Base-by-base conservation (phyloP, 2,113 vertebrate species). In the Fregata magnificens region DNA sequence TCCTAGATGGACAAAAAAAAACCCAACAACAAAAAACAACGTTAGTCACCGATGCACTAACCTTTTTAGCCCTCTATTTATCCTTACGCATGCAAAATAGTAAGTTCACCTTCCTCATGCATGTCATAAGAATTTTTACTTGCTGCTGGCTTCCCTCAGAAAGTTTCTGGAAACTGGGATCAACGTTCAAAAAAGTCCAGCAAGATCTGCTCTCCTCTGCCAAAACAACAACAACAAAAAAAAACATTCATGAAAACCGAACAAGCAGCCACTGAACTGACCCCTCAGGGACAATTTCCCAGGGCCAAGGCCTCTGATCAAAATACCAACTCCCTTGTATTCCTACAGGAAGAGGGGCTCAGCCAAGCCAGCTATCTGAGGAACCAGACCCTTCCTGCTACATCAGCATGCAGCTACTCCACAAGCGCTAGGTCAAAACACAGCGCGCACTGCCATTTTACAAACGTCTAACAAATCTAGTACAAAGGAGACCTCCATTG, bases 301-400 rank as follows among this genome's bases (percentile, higher is more conserved):
- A 95, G 45, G 66, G 88, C 91, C 94, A 96, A 93, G 92, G 92
- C 86, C 85, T 55, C 77, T 66, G 78, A 92, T 66, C 74, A 82
- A 91, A 94, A 95, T 47, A 83, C 78, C 91, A 86, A 6, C 25
- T 93, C 71, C 74, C 87, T 73, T 55, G 55, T 85, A 93, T 28
- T 82, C 53, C 73, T 83, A 47, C 96, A 98, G 94, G 96, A 97
- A 97, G 82, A 96, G 77, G 90, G 95, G 86, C 94, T 86, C 82
- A 73, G 94, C 93, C 85, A 92, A 90, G 74, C 16, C 36, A 84
- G 58, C 93, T 97, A 97, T 95, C 97, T 77, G 92, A 97, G 97
- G 96, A 98, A 98, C 95, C 97, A 97, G 96, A 95, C 87, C 86
- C 96, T 98, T 98, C 97, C 97, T 97, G 96, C 96, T 91, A 45